Conservation (phyloP, 2,888 invertebrate genomes). For the Coelinius sp. region DNA sequence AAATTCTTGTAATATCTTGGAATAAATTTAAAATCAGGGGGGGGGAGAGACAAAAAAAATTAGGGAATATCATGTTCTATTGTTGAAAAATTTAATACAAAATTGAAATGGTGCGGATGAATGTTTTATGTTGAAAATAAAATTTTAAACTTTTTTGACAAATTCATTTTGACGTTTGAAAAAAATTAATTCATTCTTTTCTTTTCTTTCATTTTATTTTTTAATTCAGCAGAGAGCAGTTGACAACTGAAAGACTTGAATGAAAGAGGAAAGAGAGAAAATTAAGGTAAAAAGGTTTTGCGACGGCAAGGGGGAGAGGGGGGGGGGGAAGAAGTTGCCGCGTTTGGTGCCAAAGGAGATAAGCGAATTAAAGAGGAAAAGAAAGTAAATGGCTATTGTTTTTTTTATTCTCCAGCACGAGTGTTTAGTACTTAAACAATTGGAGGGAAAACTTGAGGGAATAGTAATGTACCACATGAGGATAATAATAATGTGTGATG, state of each 20-base stretch:
- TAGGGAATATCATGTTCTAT: slow-evolving; percentile 16
- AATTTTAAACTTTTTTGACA: background rate
- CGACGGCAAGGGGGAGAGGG: too few species aligned
- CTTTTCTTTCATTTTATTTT: background rate
- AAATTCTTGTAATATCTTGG: background rate
- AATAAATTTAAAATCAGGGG: background rate
- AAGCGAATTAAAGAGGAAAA: background rate
- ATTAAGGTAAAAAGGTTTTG: background rate
- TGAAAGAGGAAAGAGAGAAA: background rate
- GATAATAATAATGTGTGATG: slow-evolving; percentile 11
- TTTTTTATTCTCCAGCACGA: background rate
- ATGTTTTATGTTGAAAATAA: background rate
- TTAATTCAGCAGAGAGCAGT: background rate
- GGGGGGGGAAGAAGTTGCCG: too few species aligned
- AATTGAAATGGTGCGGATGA: background rate
- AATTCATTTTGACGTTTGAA: background rate
- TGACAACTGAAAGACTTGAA: slow-evolving; percentile 10
- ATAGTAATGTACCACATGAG: background rate
- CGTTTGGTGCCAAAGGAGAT: slow-evolving; percentile 15
- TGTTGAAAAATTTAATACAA: slow-evolving; percentile 47
- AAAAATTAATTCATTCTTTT: background rate
- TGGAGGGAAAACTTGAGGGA: background rate
- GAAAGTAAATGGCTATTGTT: background rate
- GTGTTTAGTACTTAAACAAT: slow-evolving; percentile 4
- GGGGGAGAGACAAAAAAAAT: background rate